Percentiles rank a stretch among this genome's conserved stretches.
phyloP scores from a whole-genome alignment of 2,888 invertebrate species.

The Pyrrhosoma nymphula region DNA sequence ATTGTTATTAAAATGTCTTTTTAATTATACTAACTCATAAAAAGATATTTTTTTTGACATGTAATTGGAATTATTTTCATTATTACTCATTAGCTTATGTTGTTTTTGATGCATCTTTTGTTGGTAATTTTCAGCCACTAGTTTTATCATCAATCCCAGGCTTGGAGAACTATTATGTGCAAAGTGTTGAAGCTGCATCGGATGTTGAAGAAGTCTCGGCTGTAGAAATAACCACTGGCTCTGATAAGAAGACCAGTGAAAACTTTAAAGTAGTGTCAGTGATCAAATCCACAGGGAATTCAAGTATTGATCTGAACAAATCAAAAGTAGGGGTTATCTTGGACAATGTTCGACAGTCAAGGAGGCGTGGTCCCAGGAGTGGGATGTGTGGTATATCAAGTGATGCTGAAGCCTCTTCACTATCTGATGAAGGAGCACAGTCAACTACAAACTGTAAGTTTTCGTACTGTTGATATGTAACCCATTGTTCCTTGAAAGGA shows the following conservation, averaged over 20 bases:
- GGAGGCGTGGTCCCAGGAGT: conserved; percentile 52
- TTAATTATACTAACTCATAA: background rate
- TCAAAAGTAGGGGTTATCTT: conserved; percentile 26
- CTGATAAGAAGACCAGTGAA: conserved; percentile 41
- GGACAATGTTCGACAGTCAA: conserved; percentile 16
- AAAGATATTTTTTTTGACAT: background rate
- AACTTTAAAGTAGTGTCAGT: conserved; percentile 57
- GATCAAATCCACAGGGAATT: conserved; percentile 35
- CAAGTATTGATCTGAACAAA: conserved; percentile 29
- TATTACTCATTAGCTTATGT: background rate
- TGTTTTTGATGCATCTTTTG: background rate
- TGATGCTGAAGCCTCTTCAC: conserved; percentile 35
- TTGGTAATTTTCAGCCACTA: conserved; percentile 19
- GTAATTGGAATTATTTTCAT: background rate
- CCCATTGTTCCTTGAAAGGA: too few relatives aligned
- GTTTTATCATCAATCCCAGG: conserved; percentile 54
- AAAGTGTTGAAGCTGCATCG: conserved; percentile 38
- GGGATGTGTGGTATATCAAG: background rate
- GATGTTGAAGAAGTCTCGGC: conserved; percentile 41
- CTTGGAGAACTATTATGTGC: conserved; percentile 63
- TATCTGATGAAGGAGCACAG: conserved; percentile 46
- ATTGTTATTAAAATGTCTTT: too few relatives aligned
- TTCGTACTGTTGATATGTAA: background rate
- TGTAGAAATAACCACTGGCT: background rate
- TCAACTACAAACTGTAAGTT: conserved; percentile 38